A percentile compares a stretch with the other conserved stretches of the same genome.
Evolutionary conservation across 2,113 vertebrate species (phyloP).

Genomic region (Ptychochromis oligacanthus): DNA sequence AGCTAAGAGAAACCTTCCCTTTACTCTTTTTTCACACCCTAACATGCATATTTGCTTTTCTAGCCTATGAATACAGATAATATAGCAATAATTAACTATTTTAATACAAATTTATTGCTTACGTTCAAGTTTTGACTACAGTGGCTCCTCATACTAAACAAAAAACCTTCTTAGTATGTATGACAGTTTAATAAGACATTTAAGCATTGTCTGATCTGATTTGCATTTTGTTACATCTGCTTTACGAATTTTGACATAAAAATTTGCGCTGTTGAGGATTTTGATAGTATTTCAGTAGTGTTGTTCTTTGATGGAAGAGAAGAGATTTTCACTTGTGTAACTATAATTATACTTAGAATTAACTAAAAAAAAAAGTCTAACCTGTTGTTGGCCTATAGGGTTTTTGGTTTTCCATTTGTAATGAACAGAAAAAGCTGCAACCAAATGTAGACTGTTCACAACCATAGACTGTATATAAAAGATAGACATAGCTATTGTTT

Average conservation of each 20-base stretch:
- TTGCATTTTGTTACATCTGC: neutral
- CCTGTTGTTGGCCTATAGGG: neutral
- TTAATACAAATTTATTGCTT: neutral
- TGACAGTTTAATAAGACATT: neutral
- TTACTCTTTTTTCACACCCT: conserved; percentile 2
- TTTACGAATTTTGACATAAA: neutral
- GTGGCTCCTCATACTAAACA: neutral
- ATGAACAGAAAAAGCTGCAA: neutral
- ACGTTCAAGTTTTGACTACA: too few relatives aligned
- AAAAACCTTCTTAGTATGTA: neutral
- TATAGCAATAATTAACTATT: neutral
- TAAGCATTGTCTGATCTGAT: neutral
- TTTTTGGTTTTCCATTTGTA: too few relatives aligned
- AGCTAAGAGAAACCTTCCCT: neutral
- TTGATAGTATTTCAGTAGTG: neutral
- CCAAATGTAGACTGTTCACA: neutral
- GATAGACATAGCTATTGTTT: too few relatives aligned
- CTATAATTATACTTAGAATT: neutral
- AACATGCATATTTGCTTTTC: neutral
- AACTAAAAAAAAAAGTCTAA: neutral
- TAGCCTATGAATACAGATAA: neutral
- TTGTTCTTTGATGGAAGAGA: neutral
- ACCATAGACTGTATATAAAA: neutral
- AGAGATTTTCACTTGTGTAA: neutral
- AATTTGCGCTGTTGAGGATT: rapidly evolving